A percentile compares a stretch with the other conserved stretches of the same genome.
phyloP scores from a whole-genome alignment of 2,797 vertebrate genomes.

The Zonotrichia albicollis region DNA sequence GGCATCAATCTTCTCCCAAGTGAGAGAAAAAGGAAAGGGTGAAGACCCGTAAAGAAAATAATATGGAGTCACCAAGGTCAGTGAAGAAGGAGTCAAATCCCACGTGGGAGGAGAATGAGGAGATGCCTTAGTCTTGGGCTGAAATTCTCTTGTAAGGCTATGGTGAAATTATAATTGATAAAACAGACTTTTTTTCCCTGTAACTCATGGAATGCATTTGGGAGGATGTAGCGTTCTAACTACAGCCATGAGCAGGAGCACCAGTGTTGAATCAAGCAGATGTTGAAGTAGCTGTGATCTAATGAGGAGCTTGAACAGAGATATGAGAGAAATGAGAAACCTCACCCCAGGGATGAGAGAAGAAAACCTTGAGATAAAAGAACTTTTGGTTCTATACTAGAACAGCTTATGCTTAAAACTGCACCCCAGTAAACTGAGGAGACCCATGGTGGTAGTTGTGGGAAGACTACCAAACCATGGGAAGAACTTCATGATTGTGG shows the following conservation, averaged over 20 bases:
- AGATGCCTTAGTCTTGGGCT: not conserved
- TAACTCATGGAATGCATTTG: not conserved
- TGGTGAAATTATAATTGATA: not conserved
- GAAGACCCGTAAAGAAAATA: not conserved
- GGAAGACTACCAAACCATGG: not conserved
- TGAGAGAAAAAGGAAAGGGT: not conserved
- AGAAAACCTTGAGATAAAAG: not conserved
- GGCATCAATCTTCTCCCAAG: not conserved
- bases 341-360: too few relatives aligned
- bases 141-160: not conserved
- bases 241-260: not conserved
- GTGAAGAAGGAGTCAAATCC: not conserved
- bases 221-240: not conserved
- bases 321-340: too few relatives aligned
- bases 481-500: too few relatives aligned
- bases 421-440: not conserved
- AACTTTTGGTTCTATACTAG: not conserved
- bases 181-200: too few relatives aligned
- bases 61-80: too few relatives aligned
- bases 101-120: not conserved
- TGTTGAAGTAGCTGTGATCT: not conserved
- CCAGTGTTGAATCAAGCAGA: not conserved
- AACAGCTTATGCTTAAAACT: not conserved
- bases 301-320: not conserved
- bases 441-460: too few relatives aligned